phyloP scores from a whole-genome alignment of 1,140 invertebrate species.

The Cryptotermes secundus region DNA sequence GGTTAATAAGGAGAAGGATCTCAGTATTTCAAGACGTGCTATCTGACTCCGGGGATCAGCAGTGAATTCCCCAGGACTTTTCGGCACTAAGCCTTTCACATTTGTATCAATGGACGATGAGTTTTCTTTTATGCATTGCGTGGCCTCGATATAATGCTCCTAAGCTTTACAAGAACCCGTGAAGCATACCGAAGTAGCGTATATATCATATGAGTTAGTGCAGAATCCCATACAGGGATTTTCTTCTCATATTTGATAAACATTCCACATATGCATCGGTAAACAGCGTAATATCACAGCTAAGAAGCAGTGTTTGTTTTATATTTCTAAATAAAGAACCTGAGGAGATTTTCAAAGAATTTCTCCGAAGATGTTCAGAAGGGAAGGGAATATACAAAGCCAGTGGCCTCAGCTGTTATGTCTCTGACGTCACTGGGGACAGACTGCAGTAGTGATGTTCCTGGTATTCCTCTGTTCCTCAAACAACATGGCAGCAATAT shows the following conservation, averaged over 20 bases:
- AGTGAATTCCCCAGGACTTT: slow-evolving; percentile 14
- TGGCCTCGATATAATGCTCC: not conserved
- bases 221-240: not conserved
- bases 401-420: no score
- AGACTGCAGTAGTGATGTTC: no score
- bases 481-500: no score
- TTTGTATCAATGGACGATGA: slow-evolving; percentile 27
- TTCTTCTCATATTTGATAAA: slow-evolving; percentile 6
- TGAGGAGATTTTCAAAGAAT: no score
- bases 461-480: no score
- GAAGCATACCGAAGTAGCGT: not conserved
- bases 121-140: slow-evolving; percentile 22
- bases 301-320: no score
- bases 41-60: not conserved
- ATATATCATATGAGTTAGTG: not conserved
- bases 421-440: no score
- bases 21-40: not conserved
- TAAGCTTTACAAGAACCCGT: not conserved
- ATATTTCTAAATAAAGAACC: no score
- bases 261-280: not conserved
- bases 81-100: not conserved
- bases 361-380: no score
- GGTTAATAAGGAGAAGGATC: not conserved
- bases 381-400: no score
- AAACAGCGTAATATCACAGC: not conserved